Percentiles rank a stretch among this genome's conserved stretches.
These are phyloP conservation scores for Helogale parvula DNA, from an alignment of 2,113 vertebrate species.

Conservation along the genomic window DNA sequence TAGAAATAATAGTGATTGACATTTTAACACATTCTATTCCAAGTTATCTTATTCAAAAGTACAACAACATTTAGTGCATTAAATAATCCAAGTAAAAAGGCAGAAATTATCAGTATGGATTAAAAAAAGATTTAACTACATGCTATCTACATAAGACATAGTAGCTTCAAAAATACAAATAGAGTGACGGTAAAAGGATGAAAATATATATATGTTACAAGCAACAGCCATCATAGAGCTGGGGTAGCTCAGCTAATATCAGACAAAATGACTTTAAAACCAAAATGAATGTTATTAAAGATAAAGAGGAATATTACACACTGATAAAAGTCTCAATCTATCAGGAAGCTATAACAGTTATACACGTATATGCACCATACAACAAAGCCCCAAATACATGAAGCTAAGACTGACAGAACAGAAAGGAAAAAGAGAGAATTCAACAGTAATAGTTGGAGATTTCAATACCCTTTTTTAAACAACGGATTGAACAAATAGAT, in stretches of 20 bases:
- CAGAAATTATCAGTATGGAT: neutral
- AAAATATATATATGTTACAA: neutral
- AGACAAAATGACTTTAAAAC: neutral
- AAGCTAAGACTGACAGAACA: neutral
- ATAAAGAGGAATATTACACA: neutral
- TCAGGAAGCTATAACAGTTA: neutral
- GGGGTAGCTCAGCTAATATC: neutral
- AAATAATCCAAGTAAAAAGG: neutral
- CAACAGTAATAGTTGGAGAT: neutral
- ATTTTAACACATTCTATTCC: neutral
- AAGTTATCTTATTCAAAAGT: neutral
- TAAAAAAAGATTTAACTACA: neutral
- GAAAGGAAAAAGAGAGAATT: neutral
- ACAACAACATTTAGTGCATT: neutral
- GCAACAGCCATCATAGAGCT: neutral
- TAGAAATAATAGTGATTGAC: neutral
- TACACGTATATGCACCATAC: neutral
- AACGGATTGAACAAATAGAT: neutral
- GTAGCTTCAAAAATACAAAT: neutral
- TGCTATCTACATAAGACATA: neutral
- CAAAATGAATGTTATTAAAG: neutral
- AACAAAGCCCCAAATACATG: neutral
- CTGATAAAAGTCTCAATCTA: neutral
- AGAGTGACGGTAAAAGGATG: neutral
- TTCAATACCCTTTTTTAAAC: neutral